Percentiles rank a stretch among this genome's conserved stretches.
Evolutionary conservation across 92 coral and sea anemone species (phyloP).

Genomic region (Desmophyllum pertusum): DNA sequence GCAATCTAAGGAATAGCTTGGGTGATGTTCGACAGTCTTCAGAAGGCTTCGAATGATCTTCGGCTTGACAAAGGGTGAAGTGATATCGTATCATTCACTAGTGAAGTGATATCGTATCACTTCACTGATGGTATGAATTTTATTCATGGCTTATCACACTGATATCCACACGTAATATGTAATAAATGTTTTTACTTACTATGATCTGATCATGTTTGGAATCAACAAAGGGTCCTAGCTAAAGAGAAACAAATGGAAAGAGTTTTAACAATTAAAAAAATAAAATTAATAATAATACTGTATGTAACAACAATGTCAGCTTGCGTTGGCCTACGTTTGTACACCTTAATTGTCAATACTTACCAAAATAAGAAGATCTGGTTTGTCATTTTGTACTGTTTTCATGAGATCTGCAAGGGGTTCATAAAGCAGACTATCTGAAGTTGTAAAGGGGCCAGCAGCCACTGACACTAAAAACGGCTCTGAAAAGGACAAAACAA

Average conservation of each 20-base stretch:
- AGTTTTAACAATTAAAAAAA: not conserved
- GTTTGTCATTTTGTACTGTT: slow-evolving; percentile 73
- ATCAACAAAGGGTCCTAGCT: slow-evolving; percentile 99
- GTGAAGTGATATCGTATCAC: too few species aligned
- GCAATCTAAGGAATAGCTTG: too few species aligned
- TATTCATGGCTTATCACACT: too few species aligned
- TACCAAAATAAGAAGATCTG: slow-evolving; percentile 90
- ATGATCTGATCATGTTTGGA: slow-evolving; percentile 87
- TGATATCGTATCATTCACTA: too few species aligned
- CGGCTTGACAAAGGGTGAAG: too few species aligned
- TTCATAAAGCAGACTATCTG: slow-evolving; percentile 88
- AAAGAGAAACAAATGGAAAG: slow-evolving; percentile 2
- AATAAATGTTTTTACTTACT: slow-evolving; percentile 52
- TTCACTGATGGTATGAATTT: too few species aligned
- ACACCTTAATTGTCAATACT: not conserved
- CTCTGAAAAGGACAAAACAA: slow-evolving; percentile 33
- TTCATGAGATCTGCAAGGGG: slow-evolving; percentile 85
- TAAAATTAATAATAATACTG: not conserved
- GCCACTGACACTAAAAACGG: slow-evolving; percentile 79
- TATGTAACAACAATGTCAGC: too few species aligned
- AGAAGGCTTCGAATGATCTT: too few species aligned
- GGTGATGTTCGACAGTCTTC: too few species aligned
- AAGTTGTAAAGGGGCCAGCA: slow-evolving; percentile 95
- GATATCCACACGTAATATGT: not conserved
- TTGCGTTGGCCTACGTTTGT: too few species aligned